These are phyloP conservation scores for Sander vitreus DNA, from an alignment of 2,113 vertebrate species.

Conservation along the genomic window DNA sequence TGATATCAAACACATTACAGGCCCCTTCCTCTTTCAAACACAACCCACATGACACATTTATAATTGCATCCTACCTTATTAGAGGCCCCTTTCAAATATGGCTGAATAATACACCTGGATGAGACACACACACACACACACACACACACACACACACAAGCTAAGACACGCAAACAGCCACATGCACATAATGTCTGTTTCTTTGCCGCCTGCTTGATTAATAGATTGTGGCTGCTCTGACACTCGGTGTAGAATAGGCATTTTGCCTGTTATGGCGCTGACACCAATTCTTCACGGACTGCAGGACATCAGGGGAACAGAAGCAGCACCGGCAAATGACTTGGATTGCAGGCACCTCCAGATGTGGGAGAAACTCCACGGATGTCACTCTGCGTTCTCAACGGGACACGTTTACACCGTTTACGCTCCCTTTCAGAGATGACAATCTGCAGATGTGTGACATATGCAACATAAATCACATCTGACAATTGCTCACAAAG, in stretches of 20 bases:
- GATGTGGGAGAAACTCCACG: constrained; percentile 68
- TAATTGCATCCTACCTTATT: constrained; percentile 79
- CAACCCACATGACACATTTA: constrained; percentile 72
- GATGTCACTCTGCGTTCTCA: constrained; percentile 71
- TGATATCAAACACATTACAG: constrained; percentile 59
- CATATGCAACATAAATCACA: constrained; percentile 57
- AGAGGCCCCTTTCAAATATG: constrained; percentile 59
- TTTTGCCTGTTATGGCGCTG: constrained; percentile 84
- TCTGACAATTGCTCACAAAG: constrained; percentile 66
- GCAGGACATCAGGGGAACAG: constrained; percentile 62
- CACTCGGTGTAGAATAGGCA: constrained; percentile 81
- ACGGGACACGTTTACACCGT: constrained; percentile 47
- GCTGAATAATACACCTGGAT: constrained; percentile 70
- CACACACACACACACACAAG: constrained; percentile 29
- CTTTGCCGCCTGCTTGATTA: constrained; percentile 85
- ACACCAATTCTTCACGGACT: constrained; percentile 84
- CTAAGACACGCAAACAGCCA: constrained; percentile 3
- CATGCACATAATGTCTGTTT: constrained; percentile 68
- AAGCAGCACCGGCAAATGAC: constrained; percentile 66
- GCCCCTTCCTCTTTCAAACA: constrained; percentile 58
- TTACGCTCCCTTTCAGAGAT: constrained; percentile 53
- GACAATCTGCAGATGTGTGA: constrained; percentile 74
- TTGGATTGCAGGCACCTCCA: constrained; percentile 68
- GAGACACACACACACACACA: constrained; percentile 17
- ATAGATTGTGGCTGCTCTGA: constrained; percentile 86